phyloP scores from a whole-genome alignment of 1,140 invertebrate species.

The Drosophila elegans region DNA sequence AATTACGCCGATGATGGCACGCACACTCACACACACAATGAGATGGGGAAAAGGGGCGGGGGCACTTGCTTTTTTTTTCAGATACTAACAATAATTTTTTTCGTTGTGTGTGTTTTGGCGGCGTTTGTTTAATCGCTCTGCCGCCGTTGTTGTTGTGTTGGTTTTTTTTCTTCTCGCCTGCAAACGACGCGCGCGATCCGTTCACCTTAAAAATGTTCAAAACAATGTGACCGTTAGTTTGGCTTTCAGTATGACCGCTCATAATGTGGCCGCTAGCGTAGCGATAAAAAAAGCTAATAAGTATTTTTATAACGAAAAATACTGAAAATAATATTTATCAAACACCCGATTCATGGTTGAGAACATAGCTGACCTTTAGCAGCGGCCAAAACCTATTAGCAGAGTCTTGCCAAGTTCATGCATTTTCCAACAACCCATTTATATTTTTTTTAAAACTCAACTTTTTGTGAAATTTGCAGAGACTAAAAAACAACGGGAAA shows the following conservation, averaged over 20 bases:
- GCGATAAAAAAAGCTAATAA: too few species aligned
- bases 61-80: constrained; percentile 43
- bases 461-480: too few species aligned
- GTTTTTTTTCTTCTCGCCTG: constrained; percentile 33
- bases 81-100: constrained; percentile 43
- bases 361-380: too few species aligned
- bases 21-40: constrained; percentile 20
- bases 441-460: too few species aligned
- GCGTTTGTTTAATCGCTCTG: constrained; percentile 60
- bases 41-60: constrained; percentile 29
- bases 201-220: constrained; percentile 14
- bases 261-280: neutral
- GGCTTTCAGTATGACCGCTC: neutral
- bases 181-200: constrained; percentile 35
- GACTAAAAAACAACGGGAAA: too few species aligned
- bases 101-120: constrained; percentile 70
- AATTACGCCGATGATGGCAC: constrained; percentile 24
- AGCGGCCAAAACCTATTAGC: too few species aligned
- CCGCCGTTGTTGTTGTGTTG: constrained; percentile 37
- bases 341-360: neutral
- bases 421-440: too few species aligned
- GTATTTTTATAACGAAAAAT: neutral
- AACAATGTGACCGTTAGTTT: constrained; percentile 2
- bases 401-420: too few species aligned
- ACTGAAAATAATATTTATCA: neutral